A percentile compares a stretch with the other conserved stretches of the same genome.
These are phyloP conservation scores for Acromyrmex heyeri DNA, from an alignment of 1,140 invertebrate species.

Conservation along the genomic window DNA sequence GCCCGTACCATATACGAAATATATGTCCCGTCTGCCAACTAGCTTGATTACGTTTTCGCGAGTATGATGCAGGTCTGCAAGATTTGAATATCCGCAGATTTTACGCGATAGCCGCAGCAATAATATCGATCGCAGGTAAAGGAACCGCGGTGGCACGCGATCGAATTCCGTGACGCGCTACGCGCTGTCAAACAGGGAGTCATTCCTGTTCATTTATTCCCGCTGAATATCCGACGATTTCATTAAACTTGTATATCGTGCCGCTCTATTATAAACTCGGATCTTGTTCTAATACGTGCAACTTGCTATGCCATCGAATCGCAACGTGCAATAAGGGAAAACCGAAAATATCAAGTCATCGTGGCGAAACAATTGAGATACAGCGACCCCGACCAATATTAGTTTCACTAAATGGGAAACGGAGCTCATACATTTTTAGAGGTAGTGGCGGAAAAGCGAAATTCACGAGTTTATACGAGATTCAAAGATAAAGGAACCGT, in stretches of 20 bases:
- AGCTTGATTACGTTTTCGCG: conserved; percentile 74
- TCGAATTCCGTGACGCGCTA: conserved; percentile 77
- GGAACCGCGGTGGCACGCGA: conserved; percentile 80
- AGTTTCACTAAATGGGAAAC: conserved; percentile 22
- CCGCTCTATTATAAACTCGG: background rate
- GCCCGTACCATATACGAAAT: conserved; percentile 5
- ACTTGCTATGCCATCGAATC: background rate
- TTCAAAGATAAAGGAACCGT: background rate
- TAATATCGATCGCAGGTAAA: conserved; percentile 82
- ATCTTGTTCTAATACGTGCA: conserved; percentile 29
- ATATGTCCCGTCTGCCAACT: conserved; percentile 1
- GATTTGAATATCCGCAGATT: conserved; percentile 79
- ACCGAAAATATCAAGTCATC: background rate
- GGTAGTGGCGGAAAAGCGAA: background rate
- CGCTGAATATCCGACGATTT: conserved; percentile 56
- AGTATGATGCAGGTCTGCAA: conserved; percentile 69
- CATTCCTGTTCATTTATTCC: conserved; percentile 49
- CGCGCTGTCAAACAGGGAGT: conserved; percentile 54
- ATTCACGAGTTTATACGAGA: background rate
- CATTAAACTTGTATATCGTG: conserved; percentile 56
- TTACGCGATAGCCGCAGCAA: conserved; percentile 75
- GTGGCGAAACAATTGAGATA: conserved; percentile 23
- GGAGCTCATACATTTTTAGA: conserved; percentile 43
- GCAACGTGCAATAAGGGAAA: background rate
- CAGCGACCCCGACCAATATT: conserved; percentile 3